phyloP scores from a whole-genome alignment of 1,140 invertebrate genomes.

The Drosophila pandora region DNA sequence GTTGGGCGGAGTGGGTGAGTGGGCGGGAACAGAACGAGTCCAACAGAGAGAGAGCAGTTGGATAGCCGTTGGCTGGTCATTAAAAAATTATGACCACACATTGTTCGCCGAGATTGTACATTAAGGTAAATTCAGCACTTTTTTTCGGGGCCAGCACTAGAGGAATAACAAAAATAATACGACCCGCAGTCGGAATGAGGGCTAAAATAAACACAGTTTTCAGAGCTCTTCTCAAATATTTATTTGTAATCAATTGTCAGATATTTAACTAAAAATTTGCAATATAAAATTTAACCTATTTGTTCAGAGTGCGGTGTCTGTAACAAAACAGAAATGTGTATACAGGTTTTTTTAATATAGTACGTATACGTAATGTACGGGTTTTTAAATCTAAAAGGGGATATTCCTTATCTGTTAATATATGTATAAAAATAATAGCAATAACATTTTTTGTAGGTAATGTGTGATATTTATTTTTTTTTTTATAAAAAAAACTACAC shows the following conservation, averaged over 20 bases:
- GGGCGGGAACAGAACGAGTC: not conserved
- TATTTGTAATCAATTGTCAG: constrained; percentile 27
- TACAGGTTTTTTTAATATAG: not conserved
- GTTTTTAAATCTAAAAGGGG: not conserved
- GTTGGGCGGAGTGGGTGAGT: constrained; percentile 2
- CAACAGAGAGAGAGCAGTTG: constrained; percentile 3
- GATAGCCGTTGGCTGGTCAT: constrained; percentile 59
- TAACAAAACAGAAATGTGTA: not conserved
- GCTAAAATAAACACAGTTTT: constrained; percentile 9
- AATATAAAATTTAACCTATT: not conserved
- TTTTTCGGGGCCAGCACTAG: constrained; percentile 9
- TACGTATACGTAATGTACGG: not conserved
- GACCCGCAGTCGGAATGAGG: constrained; percentile 16
- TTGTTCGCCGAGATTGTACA: constrained; percentile 53
- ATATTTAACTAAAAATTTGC: not conserved
- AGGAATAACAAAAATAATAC: constrained; percentile 43
- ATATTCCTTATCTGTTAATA: no score
- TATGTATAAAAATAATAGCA: no score
- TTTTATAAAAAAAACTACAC: no score
- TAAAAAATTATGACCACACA: constrained; percentile 77
- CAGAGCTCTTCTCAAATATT: constrained; percentile 24
- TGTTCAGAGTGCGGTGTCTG: not conserved
- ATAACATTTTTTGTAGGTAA: no score
- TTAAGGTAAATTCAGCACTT: constrained; percentile 50
- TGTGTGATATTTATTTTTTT: no score